phyloP scores from a whole-genome alignment of 2,797 vertebrate species.

The Erethizon dorsatum region DNA sequence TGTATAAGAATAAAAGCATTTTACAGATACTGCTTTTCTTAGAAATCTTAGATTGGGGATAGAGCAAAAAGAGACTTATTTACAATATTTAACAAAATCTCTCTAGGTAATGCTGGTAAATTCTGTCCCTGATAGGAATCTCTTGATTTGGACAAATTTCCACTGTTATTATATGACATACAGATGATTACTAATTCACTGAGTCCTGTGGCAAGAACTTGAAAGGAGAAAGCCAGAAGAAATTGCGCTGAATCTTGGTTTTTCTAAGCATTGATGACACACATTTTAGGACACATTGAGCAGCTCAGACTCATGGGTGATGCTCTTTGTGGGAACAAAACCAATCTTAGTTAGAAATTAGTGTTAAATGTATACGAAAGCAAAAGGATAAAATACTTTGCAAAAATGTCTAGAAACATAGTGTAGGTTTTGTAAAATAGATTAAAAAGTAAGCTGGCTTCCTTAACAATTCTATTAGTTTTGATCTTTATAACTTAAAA shows the following conservation, averaged over 20 bases:
- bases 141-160: conserved; percentile 67
- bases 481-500: not conserved
- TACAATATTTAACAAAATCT: not conserved
- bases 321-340: not conserved
- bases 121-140: conserved; percentile 42
- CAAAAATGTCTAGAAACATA: not conserved
- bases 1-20: not conserved
- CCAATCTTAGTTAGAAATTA: not conserved
- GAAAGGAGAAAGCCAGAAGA: not conserved
- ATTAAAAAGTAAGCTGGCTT: not conserved
- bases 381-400: not conserved
- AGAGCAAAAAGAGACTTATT: not conserved
- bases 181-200: conserved; percentile 70
- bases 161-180: conserved; percentile 63
- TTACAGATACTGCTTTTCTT: conserved; percentile 22
- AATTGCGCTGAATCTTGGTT: conserved; percentile 45
- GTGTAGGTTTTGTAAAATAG: conserved; percentile 23
- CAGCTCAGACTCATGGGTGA: not conserved
- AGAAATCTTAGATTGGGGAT: conserved; percentile 23
- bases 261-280: conserved; percentile 24
- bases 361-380: not conserved
- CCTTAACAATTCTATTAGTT: conserved; percentile 44
- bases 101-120: conserved; percentile 36
- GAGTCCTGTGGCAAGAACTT: conserved; percentile 39
- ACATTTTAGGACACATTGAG: not conserved